A percentile compares a stretch with the other conserved stretches of the same genome.
Evolutionary conservation across 2,113 vertebrate species (phyloP).

Genomic region (Podarcis cretensis): DNA sequence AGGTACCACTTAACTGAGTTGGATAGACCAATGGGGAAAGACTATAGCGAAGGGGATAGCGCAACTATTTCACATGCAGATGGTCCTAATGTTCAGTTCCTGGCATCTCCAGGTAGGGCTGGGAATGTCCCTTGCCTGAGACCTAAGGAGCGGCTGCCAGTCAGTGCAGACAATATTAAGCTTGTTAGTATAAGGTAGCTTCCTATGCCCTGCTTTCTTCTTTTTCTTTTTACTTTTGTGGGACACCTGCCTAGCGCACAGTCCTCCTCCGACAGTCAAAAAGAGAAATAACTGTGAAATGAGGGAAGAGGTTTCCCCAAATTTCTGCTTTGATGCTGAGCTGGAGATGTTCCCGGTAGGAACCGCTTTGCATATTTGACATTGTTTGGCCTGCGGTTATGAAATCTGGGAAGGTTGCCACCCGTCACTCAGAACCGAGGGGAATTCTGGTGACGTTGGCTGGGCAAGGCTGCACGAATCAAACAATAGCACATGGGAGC

Average conservation of each 20-base stretch:
- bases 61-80: too few species aligned
- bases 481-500: not conserved
- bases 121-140: too few species aligned
- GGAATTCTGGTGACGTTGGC: constrained; percentile 34
- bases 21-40: too few species aligned
- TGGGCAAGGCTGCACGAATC: not conserved
- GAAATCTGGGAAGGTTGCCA: constrained; percentile 61
- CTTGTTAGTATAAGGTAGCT: not conserved
- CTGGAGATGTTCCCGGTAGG: not conserved
- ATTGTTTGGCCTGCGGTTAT: constrained; percentile 40
- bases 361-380: constrained; percentile 46
- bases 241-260: not conserved
- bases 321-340: not conserved
- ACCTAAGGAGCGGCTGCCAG: not conserved
- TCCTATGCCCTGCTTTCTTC: not conserved
- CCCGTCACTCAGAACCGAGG: not conserved
- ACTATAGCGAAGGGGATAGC: too few species aligned
- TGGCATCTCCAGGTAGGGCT: too few species aligned
- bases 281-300: not conserved
- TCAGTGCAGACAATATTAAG: not conserved
- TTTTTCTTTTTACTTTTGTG: not conserved
- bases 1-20: too few species aligned
- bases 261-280: not conserved
- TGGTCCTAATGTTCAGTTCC: too few species aligned
- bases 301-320: not conserved